Evolutionary conservation across 2,113 vertebrate species (phyloP), one percentile per base, ranked within the genome.

Genomic region (Hydrochoerus hydrochaeris): DNA sequence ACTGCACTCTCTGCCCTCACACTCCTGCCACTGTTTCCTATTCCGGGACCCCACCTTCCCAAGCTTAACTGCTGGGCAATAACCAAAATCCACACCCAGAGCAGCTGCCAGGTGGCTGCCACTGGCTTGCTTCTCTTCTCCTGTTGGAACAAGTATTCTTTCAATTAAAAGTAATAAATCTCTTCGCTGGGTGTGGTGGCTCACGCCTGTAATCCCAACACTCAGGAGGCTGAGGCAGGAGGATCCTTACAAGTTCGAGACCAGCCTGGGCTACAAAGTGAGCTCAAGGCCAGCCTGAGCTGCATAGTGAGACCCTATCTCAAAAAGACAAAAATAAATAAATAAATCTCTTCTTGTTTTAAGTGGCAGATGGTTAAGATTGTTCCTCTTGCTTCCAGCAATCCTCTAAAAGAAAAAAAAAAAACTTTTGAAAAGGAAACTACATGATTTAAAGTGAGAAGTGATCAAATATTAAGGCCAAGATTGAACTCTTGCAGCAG

Each of bases 311-410:
- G n/a, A n/a, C n/a, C n/a, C n/a, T n/a, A n/a, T n/a, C n/a, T n/a
- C n/a, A n/a, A n/a, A n/a, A n/a, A n/a, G n/a, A n/a, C n/a, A n/a
- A n/a, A n/a, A n/a, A n/a, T n/a, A n/a, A n/a, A n/a, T n/a, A n/a
- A 90, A 91, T 77, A 44, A n/a, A 91, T 63, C 65, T 90, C 73
- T 63, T 75, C 52, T 49, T 75, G 57, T 84, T 84, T 88, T 69
- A 88, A 78, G 44, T 58, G 71, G 69, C 77, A 91, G 86, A 83
- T 69, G 28, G 17, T 54, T 83, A 58, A 60, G 22, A 67, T 24
- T 30, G 75, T 91, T 63, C 69, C 35, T 91, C 87, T 95, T 86
- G 75, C 69, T 92, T 84, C 95, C 30, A 78, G 65, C 60, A 58
- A 58, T 49, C 57, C 81, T 83, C 41, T 49, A 41, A 69, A 52